These are phyloP conservation scores for Formica selysi DNA, from an alignment of 1,140 invertebrate genomes.

Conservation along the genomic window DNA sequence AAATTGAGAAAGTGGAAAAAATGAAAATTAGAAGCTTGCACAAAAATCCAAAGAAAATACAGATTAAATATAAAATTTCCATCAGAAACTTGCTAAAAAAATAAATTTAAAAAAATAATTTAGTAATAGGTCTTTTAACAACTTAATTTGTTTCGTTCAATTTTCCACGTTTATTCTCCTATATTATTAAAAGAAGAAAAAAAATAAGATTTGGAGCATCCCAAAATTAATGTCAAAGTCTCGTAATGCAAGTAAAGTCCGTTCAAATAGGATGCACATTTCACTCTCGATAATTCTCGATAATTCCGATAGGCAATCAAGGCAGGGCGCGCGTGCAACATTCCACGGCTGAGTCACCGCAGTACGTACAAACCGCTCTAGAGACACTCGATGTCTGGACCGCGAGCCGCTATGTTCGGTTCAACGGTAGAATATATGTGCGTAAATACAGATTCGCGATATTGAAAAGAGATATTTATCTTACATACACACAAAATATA, in stretches of 20 bases:
- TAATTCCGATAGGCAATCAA: slow-evolving; percentile 74
- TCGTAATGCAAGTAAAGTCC: too few species aligned
- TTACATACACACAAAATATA: neutral
- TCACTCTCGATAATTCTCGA: neutral
- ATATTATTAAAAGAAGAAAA: neutral
- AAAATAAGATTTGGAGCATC: neutral
- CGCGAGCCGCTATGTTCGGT: neutral
- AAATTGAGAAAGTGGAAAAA: neutral
- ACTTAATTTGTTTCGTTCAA: neutral
- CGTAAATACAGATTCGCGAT: slow-evolving; percentile 2
- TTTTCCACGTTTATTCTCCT: neutral
- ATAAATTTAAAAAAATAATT: neutral
- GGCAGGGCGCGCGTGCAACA: slow-evolving; percentile 76
- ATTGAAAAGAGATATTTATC: neutral
- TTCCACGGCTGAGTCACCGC: slow-evolving; percentile 76
- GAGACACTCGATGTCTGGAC: neutral
- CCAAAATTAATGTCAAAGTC: neutral
- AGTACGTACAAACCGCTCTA: slow-evolving; percentile 61
- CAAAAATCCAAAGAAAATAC: neutral
- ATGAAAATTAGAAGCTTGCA: neutral
- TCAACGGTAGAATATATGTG: neutral
- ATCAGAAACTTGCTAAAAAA: neutral
- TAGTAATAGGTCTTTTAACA: neutral
- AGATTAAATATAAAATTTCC: neutral
- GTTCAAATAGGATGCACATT: neutral